Conservation (phyloP, 1,140 invertebrate species). For the Choristoneura fumiferana region DNA sequence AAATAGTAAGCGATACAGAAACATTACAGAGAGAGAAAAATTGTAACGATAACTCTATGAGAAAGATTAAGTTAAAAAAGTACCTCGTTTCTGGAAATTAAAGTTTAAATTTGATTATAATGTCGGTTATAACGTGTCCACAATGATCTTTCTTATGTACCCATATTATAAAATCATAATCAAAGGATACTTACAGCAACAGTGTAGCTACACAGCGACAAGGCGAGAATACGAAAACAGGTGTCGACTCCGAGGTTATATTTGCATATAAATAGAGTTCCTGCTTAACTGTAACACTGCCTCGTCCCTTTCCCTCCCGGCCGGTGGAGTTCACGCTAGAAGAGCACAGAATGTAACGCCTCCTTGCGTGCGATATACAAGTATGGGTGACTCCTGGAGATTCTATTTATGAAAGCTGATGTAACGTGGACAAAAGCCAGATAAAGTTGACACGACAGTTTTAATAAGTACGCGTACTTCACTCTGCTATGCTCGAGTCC, state of each 20-base stretch:
- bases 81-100: background rate
- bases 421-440: conserved; percentile 51
- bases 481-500: background rate
- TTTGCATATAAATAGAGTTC: conserved; percentile 79
- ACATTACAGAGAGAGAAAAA: too few relatives aligned
- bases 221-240: conserved; percentile 76
- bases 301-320: conserved; percentile 66
- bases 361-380: conserved; percentile 58
- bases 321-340: conserved; percentile 43
- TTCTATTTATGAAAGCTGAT: conserved; percentile 72
- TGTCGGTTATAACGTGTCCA: background rate
- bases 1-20: too few relatives aligned
- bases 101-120: background rate
- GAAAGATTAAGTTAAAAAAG: too few relatives aligned
- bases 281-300: conserved; percentile 75
- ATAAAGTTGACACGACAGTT: background rate
- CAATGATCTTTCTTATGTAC: background rate
- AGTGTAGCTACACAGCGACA: conserved; percentile 61
- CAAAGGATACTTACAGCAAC: conserved; percentile 64
- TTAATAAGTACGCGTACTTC: background rate
- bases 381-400: conserved; percentile 57
- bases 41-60: too few relatives aligned
- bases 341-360: conserved; percentile 52
- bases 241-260: conserved; percentile 75
- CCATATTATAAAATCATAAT: too few relatives aligned